Base-by-base conservation (phyloP, 2,888 invertebrate species). In the Limnephilus auricula region DNA sequence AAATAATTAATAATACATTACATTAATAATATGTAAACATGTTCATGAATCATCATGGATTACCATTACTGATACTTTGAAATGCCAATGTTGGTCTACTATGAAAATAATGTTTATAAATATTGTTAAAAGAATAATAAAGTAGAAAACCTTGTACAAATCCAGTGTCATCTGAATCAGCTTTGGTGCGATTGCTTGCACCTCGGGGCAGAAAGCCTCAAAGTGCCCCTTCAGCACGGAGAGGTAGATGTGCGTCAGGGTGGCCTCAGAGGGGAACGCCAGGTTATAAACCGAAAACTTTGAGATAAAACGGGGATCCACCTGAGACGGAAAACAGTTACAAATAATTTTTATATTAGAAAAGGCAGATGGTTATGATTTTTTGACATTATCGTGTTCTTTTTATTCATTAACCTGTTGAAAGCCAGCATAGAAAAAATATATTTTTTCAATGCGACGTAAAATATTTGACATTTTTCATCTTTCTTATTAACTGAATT, bases 261-360 rank as follows among this genome's bases (percentile, higher is more conserved):
- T 98, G 79, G 95, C 96, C 91, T 98, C 97, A 0, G 97, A 96
- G 0, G 99, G 99, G 94, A 98, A 98, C 15, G 97, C 97, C 93
- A 99, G 97, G 95, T 99, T 99, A 95, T 98, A 98, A 0, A 98
- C 97, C 0, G 98, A 97, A 95, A 99, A 99, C 97, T 98, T 97
- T 0, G 99, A 99, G 94, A 99, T 97, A 94, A 99, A 99, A 92
- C 99, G 96, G 0, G 98, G 98, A 95, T 99, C 99, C 25, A 99
- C 98, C 96, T 96, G 94, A 2, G 83, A 91, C 30, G 2, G 45
- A 80, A 30, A 80, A 31, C 32, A 13, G 31, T 79, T 80, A 12
- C 30, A 80, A 30, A 80, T 30, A 31, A 15, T 15, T 45, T 15
- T 45, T 15, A 45, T 5, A 15, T 5, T 18, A 50, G 4, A 50